Conservation (phyloP, 2,797 vertebrate genomes). For the Neosilurus mollespiculum region DNA sequence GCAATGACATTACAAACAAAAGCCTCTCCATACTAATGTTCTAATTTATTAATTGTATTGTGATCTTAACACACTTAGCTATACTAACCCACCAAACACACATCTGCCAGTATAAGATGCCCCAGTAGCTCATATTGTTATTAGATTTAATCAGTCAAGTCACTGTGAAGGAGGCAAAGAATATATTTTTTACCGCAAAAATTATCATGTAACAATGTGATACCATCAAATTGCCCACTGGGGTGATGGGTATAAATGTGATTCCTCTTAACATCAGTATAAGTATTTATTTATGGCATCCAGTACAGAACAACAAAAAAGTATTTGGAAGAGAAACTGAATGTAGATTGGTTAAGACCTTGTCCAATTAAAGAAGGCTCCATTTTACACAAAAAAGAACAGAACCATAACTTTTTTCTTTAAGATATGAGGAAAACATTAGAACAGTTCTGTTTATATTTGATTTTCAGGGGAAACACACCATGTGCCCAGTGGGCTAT, state of each 20-base stretch:
- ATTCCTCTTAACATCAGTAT: not conserved
- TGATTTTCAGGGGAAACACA: not conserved
- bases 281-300: not conserved
- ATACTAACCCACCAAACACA: not conserved
- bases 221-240: not conserved
- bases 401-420: not conserved
- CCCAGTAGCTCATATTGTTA: too few species aligned
- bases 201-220: too few species aligned
- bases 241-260: not conserved
- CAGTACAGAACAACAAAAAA: not conserved
- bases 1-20: not conserved
- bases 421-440: not conserved
- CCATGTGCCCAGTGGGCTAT: not conserved
- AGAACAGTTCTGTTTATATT: not conserved
- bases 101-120: not conserved
- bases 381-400: not conserved
- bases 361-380: not conserved
- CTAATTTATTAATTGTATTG: not conserved
- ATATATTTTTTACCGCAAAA: not conserved
- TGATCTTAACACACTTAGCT: not conserved
- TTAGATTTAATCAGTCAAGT: not conserved
- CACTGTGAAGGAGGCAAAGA: not conserved
- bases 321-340: not conserved
- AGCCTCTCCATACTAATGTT: not conserved
- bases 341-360: not conserved